Conservation (phyloP, 2,113 vertebrate genomes). For the Semicossyphus pulcher region DNA sequence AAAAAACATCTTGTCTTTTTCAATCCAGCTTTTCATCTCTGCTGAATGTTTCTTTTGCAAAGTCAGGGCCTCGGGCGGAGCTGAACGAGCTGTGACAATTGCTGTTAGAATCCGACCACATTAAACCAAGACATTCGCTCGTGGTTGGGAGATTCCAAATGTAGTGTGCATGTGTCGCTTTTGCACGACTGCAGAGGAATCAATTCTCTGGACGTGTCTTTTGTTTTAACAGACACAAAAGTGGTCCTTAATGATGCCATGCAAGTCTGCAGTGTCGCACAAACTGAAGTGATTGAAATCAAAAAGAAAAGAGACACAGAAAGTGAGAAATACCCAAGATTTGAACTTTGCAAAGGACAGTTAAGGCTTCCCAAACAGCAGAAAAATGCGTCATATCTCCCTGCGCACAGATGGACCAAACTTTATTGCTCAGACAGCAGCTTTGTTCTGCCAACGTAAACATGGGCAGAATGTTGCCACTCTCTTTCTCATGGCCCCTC, state of each 20-base stretch:
- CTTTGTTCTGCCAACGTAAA: constrained; percentile 64
- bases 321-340: not conserved
- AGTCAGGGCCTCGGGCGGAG: constrained; percentile 22
- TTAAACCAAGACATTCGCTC: constrained; percentile 11
- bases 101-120: constrained; percentile 27
- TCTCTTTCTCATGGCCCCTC: constrained; percentile 62
- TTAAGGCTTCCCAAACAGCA: not conserved
- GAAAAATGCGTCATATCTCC: not conserved
- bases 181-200: not conserved
- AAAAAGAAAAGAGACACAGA: not conserved
- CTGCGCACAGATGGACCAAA: constrained; percentile 13
- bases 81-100: constrained; percentile 38
- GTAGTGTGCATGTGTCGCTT: constrained; percentile 15
- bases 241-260: constrained; percentile 15
- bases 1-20: constrained; percentile 41
- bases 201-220: not conserved
- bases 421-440: constrained; percentile 30
- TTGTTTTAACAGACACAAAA: constrained; percentile 5
- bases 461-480: constrained; percentile 64
- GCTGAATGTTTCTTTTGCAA: constrained; percentile 43
- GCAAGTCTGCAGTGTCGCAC: not conserved
- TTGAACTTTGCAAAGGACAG: too few species aligned
- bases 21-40: constrained; percentile 36
- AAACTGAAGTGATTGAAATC: constrained; percentile 7
- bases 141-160: constrained; percentile 28